Conservation (phyloP, 2,113 vertebrate genomes). For the Ranitomeya variabilis region DNA sequence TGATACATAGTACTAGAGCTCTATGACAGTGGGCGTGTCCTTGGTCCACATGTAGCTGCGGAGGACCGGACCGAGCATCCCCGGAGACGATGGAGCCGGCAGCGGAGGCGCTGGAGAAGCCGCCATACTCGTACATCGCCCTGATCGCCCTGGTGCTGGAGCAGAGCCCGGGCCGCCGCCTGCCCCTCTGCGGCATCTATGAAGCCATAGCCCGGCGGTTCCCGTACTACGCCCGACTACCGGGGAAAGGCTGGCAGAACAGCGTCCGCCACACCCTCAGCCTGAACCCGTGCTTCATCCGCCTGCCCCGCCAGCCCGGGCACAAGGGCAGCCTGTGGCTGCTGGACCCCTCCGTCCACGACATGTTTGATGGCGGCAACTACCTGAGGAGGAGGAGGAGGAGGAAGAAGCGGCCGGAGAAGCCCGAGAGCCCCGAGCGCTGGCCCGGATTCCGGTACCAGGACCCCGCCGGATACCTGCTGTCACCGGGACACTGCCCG, state of each 20-base stretch:
- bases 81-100: not conserved
- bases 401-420: conserved; percentile 29
- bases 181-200: conserved; percentile 80
- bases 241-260: conserved; percentile 80
- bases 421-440: no score
- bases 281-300: conserved; percentile 80
- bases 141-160: conserved; percentile 84
- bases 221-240: conserved; percentile 74
- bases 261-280: conserved; percentile 83
- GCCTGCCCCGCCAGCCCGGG: conserved; percentile 68
- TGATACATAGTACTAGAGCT: no score
- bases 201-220: conserved; percentile 75
- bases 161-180: conserved; percentile 70
- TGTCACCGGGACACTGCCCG: not conserved
- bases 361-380: conserved; percentile 78
- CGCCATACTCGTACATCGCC: conserved; percentile 80
- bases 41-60: not conserved
- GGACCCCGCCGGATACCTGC: not conserved
- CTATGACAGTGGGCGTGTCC: not conserved
- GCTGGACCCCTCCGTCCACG: conserved; percentile 74
- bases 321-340: conserved; percentile 77
- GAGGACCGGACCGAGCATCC: not conserved
- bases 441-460: not conserved
- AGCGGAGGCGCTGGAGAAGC: conserved; percentile 64
- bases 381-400: conserved; percentile 73